A percentile compares a stretch with the other conserved stretches of the same genome.
These are phyloP conservation scores for Macrophya alboannulata DNA, from an alignment of 2,888 invertebrate genomes.

Conservation along the genomic window DNA sequence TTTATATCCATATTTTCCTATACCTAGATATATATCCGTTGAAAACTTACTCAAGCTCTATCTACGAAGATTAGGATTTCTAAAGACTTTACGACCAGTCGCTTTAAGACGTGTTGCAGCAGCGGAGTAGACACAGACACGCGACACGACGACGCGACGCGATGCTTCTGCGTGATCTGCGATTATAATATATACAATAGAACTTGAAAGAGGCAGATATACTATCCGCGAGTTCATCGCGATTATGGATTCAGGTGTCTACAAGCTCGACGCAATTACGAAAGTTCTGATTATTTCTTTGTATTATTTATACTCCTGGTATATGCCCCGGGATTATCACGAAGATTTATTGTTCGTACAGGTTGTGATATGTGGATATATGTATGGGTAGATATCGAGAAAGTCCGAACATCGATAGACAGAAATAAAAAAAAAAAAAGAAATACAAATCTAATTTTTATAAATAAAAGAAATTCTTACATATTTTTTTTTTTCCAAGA, in stretches of 20 bases:
- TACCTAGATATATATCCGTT: constrained; percentile 6
- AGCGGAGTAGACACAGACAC: neutral
- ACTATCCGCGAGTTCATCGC: neutral
- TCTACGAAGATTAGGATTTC: constrained; percentile 19
- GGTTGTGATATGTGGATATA: too few species aligned
- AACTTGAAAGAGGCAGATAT: neutral
- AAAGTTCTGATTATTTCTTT: neutral
- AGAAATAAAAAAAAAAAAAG: too few species aligned
- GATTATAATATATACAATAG: neutral
- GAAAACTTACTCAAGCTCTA: neutral
- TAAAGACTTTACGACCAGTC: constrained; percentile 31
- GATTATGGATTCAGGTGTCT: neutral
- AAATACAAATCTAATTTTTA: too few species aligned
- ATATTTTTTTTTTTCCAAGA: too few species aligned
- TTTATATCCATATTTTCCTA: constrained; percentile 25
- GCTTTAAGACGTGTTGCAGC: neutral
- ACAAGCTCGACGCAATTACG: neutral
- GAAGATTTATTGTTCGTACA: neutral
- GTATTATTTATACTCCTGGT: neutral
- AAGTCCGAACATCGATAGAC: too few species aligned
- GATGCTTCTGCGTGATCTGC: neutral
- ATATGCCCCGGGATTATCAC: neutral
- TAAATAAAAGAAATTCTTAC: too few species aligned
- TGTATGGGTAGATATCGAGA: too few species aligned
- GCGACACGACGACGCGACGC: neutral